phyloP scores from a whole-genome alignment of 2,888 invertebrate genomes.

The Apodemia hepburni region DNA sequence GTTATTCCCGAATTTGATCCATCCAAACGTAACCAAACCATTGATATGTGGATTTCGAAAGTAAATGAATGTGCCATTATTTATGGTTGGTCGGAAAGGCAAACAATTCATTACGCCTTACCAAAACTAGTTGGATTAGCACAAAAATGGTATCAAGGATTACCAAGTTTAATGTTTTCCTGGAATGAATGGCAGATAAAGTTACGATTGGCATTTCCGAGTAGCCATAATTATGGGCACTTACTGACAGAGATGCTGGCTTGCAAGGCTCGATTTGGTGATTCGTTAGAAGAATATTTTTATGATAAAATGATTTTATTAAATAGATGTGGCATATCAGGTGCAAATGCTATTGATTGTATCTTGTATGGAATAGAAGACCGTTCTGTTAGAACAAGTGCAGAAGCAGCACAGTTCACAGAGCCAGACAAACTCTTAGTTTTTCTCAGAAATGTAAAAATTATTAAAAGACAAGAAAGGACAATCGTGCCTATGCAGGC shows the following conservation, averaged over 20 bases:
- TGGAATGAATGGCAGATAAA: background rate
- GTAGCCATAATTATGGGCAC: background rate
- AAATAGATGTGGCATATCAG: constrained; percentile 29
- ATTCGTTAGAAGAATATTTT: constrained; percentile 29
- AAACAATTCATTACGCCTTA: background rate
- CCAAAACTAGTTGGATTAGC: background rate
- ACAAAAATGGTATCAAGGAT: background rate
- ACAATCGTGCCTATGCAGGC: background rate
- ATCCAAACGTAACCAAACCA: background rate
- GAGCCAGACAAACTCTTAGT: constrained; percentile 31
- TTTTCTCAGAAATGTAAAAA: constrained; percentile 27
- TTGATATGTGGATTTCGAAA: background rate
- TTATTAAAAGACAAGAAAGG: background rate
- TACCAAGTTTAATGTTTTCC: background rate
- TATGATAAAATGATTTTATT: constrained; percentile 31
- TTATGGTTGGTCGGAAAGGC: background rate
- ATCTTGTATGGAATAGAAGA: constrained; percentile 32
- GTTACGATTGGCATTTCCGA: background rate
- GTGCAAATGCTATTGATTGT: constrained; percentile 30
- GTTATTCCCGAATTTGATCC: background rate
- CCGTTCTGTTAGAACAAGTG: constrained; percentile 29
- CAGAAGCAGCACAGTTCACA: constrained; percentile 31
- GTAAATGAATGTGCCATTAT: background rate
- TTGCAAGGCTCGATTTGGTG: background rate
- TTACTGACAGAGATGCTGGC: background rate